Evolutionary conservation across 2,113 vertebrate species (phyloP).

Genomic region (Cottus gobio): DNA sequence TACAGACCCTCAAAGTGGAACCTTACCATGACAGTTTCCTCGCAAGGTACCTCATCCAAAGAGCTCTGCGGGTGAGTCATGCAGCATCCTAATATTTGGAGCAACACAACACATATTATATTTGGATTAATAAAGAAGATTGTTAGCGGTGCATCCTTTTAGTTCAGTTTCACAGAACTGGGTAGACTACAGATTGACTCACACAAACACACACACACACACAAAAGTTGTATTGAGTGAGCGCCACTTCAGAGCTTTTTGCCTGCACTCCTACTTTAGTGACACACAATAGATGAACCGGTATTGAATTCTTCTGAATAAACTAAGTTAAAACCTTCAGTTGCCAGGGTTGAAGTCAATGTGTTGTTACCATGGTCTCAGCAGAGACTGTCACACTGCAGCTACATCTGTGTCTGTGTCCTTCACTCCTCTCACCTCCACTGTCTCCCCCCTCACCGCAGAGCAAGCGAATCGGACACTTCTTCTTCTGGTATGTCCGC

Average conservation of each 20-base stretch:
- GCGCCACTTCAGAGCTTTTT: too few species aligned
- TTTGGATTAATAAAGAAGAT: neutral
- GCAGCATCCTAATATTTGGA: neutral
- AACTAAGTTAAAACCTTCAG: too few species aligned
- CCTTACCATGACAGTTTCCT: constrained; percentile 85
- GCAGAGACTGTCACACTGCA: neutral
- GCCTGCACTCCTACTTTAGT: too few species aligned
- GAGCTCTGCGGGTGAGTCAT: constrained; percentile 81
- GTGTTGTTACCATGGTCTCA: too few species aligned
- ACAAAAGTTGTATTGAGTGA: too few species aligned
- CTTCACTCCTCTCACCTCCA: neutral
- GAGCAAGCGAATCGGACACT: constrained; percentile 87
- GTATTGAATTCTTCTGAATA: too few species aligned
- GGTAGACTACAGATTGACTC: too few species aligned
- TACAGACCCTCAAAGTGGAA: constrained; percentile 86
- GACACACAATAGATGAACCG: too few species aligned
- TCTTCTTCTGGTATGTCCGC: constrained; percentile 86
- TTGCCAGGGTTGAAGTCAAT: too few species aligned
- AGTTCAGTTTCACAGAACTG: too few species aligned
- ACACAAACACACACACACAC: too few species aligned
- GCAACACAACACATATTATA: neutral
- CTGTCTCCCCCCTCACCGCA: constrained; percentile 50
- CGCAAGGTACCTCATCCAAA: constrained; percentile 82
- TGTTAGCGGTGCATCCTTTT: neutral
- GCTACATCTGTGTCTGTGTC: neutral